Evolutionary conservation across 2,113 vertebrate genomes (phyloP), one percentile per base, ranked within the genome.

Genomic region (Callaeas wilsoni): DNA sequence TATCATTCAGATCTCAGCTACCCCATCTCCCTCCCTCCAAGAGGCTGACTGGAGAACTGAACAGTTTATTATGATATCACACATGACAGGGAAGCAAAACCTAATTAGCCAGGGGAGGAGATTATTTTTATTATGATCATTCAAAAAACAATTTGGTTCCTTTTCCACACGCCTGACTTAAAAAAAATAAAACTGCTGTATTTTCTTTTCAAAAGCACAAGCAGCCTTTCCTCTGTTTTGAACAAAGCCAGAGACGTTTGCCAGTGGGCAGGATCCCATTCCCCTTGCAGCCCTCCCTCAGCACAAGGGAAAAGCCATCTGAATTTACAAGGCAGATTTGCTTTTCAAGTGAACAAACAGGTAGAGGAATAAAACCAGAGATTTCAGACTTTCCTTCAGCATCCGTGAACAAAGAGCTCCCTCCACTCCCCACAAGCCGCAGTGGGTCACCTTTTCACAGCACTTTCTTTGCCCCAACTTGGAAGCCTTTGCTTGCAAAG

Each of bases 11-110:
- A 80, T 47, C 75, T 74, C 90, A 86, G 39, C 63, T 74, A 16
- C 42, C 30, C 63, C n/a, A n/a, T 67, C 79, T 16, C 7, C 3
- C 16, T 26, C 37, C 56, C 21, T 64, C 8, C 71, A 47, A 13
- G 68, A 64, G 64, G 64, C 49, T 26, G 23, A 68, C 53, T 90
- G 76, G 52, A 92, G 64, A 90, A 84, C 75, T 70, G n/a, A 90
- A 73, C 39, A 64, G 64, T 77, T 94, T 84, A 71, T 88, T 67
- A 74, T 73, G 46, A 57, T 88, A 96, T 93, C 93, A 90, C 47
- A 81, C 52, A 88, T 84, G 88, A 97, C 88, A 96, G 59, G 67
- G 46, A 88, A 84, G 68, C 30, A 73, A 86, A 95, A 73, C 14
- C 63, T 92, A 64, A 88, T 93, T 93, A 94, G 57, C 62, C 83